Conservation (phyloP, 1,140 invertebrate genomes). For the Colletes gigas region DNA sequence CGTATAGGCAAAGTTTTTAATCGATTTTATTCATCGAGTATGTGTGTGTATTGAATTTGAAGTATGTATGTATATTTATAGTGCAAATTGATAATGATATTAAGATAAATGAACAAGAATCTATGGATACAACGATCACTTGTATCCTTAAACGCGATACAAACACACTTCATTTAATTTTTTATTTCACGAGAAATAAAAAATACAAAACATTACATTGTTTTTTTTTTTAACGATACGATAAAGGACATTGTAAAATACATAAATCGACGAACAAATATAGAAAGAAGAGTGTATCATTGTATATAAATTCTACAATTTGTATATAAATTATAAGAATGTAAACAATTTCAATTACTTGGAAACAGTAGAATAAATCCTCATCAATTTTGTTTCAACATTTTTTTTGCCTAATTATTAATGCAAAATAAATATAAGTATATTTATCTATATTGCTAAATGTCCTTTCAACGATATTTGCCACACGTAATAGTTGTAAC, state of each 20-base stretch:
- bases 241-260: neutral
- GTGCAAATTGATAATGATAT: neutral
- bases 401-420: neutral
- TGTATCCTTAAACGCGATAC: neutral
- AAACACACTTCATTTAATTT: neutral
- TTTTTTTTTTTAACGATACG: neutral
- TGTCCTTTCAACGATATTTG: neutral
- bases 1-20: neutral
- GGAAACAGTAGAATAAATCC: too few species aligned
- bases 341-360: neutral
- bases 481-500: neutral
- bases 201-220: neutral
- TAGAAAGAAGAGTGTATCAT: neutral
- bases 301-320: neutral
- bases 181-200: neutral
- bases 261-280: neutral
- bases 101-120: neutral
- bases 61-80: neutral
- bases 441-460: constrained; percentile 5
- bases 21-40: neutral
- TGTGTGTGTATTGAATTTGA: neutral
- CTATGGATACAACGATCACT: neutral
- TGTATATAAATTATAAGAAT: neutral
- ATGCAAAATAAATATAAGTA: neutral
- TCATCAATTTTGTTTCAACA: neutral